Percentiles rank a stretch among this genome's conserved stretches.
Conservation (phyloP, 2,113 vertebrate species). For the Ursus arctos region DNA sequence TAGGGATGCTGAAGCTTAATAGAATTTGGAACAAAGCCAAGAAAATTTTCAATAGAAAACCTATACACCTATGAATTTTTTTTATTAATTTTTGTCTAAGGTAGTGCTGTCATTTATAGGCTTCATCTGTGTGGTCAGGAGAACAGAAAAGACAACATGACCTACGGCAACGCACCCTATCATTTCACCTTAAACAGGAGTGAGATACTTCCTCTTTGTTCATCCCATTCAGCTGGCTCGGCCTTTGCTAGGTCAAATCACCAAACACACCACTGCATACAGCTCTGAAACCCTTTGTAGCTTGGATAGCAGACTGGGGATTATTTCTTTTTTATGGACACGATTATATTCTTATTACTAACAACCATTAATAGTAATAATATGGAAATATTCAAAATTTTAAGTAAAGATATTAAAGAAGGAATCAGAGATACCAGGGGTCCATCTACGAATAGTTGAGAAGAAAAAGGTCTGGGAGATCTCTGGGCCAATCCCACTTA, state of each 20-base stretch:
- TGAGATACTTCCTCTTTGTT: no score
- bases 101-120: background rate
- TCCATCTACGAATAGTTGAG: background rate
- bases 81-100: background rate
- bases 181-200: background rate
- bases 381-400: background rate
- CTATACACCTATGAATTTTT: background rate
- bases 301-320: background rate
- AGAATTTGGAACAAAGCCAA: background rate
- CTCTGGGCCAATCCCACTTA: background rate
- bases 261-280: background rate
- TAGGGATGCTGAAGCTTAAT: background rate
- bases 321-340: background rate
- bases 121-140: background rate
- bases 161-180: no score
- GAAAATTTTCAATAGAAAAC: constrained; percentile 20
- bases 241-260: background rate
- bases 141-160: background rate
- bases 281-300: background rate
- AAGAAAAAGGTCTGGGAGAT: background rate
- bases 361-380: background rate
- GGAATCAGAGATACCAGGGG: background rate
- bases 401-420: background rate
- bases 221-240: background rate
- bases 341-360: background rate